These are phyloP conservation scores for Jacana jacana DNA, from an alignment of 2,113 vertebrate species.

Conservation along the genomic window DNA sequence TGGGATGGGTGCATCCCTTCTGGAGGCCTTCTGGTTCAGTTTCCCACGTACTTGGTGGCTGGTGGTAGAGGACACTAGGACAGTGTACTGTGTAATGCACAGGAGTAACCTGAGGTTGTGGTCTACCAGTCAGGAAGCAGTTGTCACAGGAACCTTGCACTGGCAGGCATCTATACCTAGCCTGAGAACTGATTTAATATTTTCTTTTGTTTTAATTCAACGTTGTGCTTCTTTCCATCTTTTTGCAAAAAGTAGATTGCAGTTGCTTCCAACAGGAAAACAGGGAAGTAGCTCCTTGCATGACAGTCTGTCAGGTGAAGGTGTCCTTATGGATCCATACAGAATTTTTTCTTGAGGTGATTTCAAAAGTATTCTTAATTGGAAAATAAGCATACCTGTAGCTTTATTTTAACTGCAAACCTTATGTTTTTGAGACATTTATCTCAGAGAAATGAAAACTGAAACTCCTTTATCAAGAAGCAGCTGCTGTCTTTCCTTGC, in stretches of 20 bases:
- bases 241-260: background rate
- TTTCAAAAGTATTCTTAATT: background rate
- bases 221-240: background rate
- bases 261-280: background rate
- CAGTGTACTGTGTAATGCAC: background rate
- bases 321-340: background rate
- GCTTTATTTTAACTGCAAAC: background rate
- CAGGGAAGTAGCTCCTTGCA: background rate
- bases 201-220: background rate
- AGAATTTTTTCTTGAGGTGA: background rate
- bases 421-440: background rate
- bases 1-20: background rate
- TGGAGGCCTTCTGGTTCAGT: background rate
- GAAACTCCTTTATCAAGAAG: background rate
- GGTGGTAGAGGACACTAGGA: background rate
- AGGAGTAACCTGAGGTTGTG: background rate
- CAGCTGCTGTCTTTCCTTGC: background rate
- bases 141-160: background rate
- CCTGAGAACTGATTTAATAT: background rate
- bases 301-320: background rate
- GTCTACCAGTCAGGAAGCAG: background rate
- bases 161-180: background rate
- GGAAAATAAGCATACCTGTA: background rate
- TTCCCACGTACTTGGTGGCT: background rate
- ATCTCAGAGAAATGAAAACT: background rate